phyloP scores from a whole-genome alignment of 2,113 vertebrate species.

The Bos indicus region DNA sequence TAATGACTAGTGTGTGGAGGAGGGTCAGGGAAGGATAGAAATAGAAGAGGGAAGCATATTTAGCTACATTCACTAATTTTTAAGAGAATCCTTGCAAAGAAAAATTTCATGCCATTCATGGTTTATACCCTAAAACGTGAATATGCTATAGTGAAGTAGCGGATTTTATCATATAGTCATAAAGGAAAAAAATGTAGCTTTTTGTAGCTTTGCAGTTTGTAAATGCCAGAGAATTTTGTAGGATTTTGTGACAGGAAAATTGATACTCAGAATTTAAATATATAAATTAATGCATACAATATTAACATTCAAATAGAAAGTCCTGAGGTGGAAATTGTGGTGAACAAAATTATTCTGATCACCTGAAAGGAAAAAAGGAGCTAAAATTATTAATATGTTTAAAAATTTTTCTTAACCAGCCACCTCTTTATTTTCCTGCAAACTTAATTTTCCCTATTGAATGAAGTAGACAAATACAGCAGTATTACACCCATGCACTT shows the following conservation, averaged over 20 bases:
- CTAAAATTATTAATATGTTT: not conserved
- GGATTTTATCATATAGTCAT: not conserved
- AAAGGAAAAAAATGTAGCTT: not conserved
- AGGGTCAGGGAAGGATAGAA: not conserved
- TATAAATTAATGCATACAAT: not conserved
- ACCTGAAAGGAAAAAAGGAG: not conserved
- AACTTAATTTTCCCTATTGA: not conserved
- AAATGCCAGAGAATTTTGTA: not conserved
- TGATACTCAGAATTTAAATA: not conserved
- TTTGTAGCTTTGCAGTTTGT: not conserved
- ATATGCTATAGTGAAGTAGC: not conserved
- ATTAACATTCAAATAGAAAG: slow-evolving; percentile 32
- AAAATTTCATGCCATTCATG: not conserved
- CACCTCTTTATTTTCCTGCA: not conserved
- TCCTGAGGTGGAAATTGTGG: not conserved
- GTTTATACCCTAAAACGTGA: not conserved
- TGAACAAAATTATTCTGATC: slow-evolving; percentile 26
- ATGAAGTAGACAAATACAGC: not conserved
- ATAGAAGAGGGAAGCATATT: not conserved
- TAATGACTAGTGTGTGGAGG: not conserved
- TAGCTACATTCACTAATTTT: not conserved
- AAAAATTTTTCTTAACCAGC: not conserved
- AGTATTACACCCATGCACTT: not conserved
- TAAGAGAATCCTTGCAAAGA: not conserved
- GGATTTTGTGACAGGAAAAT: not conserved